Conservation (phyloP, 2,888 invertebrate genomes). For the Pachliopta kotzebuea region DNA sequence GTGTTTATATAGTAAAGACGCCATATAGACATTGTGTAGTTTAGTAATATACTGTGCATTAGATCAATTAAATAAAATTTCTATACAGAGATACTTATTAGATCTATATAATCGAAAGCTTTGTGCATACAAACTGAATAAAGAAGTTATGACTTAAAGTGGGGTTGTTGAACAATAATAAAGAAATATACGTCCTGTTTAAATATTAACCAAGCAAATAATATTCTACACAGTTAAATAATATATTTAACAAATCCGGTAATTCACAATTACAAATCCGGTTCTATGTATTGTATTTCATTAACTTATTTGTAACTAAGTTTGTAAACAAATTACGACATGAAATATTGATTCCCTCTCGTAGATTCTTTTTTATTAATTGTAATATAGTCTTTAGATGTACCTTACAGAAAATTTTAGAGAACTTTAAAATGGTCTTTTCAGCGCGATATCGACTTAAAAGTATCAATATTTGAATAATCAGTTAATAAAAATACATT, state of each 20-base stretch:
- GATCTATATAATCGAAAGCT: too few species aligned
- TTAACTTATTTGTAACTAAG: not conserved
- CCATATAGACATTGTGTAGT: not conserved
- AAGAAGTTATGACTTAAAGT: too few species aligned
- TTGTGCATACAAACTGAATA: too few species aligned
- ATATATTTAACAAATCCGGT: not conserved
- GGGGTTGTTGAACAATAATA: too few species aligned
- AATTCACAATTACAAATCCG: not conserved
- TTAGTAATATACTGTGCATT: too few species aligned
- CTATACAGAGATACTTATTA: too few species aligned
- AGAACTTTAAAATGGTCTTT: not conserved
- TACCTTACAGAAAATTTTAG: not conserved
- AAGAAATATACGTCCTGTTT: not conserved
- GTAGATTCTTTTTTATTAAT: too few species aligned
- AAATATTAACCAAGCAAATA: not conserved
- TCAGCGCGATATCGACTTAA: too few species aligned
- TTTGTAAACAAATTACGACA: slow-evolving; percentile 14
- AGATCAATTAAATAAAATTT: too few species aligned
- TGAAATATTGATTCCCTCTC: too few species aligned
- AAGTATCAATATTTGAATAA: too few species aligned
- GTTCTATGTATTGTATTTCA: slow-evolving; percentile 3
- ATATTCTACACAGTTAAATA: not conserved
- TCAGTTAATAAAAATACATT: too few species aligned
- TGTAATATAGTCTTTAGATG: not conserved
- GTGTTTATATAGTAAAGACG: not conserved